Conservation (phyloP, 2,113 vertebrate species). For the Nothocercus nigrocapillus region DNA sequence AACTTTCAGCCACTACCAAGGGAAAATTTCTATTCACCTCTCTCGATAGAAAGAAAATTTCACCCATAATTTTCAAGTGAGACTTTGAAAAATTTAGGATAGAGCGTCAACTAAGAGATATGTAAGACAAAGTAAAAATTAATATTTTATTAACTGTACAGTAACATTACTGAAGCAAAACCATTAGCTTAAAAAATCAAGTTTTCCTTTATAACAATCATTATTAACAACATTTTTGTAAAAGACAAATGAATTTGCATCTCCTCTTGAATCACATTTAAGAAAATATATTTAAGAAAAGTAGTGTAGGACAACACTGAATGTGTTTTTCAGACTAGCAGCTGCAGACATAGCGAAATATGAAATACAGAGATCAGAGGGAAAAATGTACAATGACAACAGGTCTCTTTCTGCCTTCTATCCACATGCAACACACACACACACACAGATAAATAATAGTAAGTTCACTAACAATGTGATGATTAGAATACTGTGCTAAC, state of each 20-base stretch:
- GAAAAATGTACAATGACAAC: neutral
- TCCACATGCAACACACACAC: neutral
- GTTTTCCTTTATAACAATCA: neutral
- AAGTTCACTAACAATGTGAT: neutral
- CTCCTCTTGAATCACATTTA: neutral
- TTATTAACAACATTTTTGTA: neutral
- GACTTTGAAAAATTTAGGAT: slow-evolving; percentile 32
- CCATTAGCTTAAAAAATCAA: neutral
- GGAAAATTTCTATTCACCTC: slow-evolving; percentile 13
- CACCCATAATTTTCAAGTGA: neutral
- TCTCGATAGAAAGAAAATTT: slow-evolving; percentile 17
- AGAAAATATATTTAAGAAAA: neutral
- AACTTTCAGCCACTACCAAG: neutral
- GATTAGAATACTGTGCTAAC: neutral
- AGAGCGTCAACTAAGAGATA: neutral
- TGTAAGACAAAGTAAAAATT: slow-evolving; percentile 5
- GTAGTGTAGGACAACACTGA: neutral
- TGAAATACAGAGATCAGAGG: neutral
- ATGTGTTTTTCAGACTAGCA: neutral
- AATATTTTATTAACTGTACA: neutral
- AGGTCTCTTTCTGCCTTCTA: neutral
- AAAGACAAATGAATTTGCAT: neutral
- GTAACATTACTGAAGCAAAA: neutral
- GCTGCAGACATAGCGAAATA: neutral
- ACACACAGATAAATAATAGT: neutral